A percentile compares a stretch with the other conserved stretches of the same genome.
Evolutionary conservation across 2,797 vertebrate genomes (phyloP).

Genomic region (Stomatorhinus walkeri): DNA sequence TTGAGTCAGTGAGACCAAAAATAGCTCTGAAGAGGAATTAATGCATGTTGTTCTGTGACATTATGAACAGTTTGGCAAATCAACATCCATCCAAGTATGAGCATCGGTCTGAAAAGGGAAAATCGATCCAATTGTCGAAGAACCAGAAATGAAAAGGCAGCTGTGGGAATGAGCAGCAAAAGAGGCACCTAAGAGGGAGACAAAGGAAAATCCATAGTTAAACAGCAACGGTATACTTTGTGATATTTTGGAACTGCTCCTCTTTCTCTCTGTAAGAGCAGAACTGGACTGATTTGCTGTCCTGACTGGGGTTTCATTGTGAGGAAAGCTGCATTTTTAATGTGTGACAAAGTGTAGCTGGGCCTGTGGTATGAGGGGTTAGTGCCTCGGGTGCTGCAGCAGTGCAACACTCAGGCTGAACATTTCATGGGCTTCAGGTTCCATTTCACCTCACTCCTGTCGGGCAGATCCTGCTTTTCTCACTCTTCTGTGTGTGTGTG

Average conservation of each 20-base stretch:
- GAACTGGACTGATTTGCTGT: neutral
- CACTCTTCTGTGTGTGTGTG: neutral
- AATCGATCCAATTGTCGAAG: neutral
- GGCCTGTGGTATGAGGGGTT: neutral
- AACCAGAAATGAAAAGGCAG: neutral
- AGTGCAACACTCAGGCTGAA: neutral
- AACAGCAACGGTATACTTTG: neutral
- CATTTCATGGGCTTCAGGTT: neutral
- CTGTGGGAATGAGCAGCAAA: neutral
- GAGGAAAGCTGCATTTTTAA: neutral
- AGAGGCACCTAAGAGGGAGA: neutral
- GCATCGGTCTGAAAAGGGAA: neutral
- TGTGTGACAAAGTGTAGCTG: neutral
- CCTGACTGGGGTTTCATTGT: neutral
- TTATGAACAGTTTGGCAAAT: neutral
- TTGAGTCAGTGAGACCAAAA: neutral
- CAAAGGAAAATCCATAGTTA: neutral
- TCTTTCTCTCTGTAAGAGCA: neutral
- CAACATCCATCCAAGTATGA: neutral
- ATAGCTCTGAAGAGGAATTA: neutral
- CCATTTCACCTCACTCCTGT: neutral
- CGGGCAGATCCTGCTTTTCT: neutral
- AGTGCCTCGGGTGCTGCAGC: neutral
- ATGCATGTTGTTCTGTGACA: neutral
- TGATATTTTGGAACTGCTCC: neutral